A percentile compares a stretch with the other conserved stretches of the same genome.
Conservation (phyloP, 2,797 vertebrate species). For the Lepilemur ruficaudatus region DNA sequence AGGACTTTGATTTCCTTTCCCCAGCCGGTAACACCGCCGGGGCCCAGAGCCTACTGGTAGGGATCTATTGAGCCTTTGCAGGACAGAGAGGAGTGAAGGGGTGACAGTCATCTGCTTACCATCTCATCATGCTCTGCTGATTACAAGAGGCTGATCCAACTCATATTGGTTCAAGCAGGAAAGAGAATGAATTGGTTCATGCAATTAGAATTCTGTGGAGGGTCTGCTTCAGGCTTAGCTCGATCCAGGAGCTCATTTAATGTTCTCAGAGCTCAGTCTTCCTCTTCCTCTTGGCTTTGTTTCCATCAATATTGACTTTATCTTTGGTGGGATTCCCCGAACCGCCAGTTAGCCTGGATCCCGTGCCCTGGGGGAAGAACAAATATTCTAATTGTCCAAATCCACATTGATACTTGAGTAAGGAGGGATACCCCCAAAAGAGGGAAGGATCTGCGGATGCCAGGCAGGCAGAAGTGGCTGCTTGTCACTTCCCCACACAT, state of each 20-base stretch:
- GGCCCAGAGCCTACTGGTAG: neutral
- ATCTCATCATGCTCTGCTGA: neutral
- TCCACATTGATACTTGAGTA: too few relatives aligned
- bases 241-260: neutral
- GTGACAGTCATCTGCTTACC: fast-evolving
- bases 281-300: neutral
- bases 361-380: neutral
- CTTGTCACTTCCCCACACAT: neutral
- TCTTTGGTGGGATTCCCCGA: neutral
- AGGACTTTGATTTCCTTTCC: neutral
- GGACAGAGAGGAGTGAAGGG: neutral
- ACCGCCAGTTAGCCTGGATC: neutral
- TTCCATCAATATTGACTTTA: too few relatives aligned
- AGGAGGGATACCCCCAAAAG: neutral
- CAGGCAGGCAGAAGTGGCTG: neutral
- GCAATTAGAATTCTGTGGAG: neutral
- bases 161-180: fast-evolving
- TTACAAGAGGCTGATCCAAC: neutral
- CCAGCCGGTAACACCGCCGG: fast-evolving
- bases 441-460: neutral
- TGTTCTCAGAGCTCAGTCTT: neutral
- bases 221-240: neutral
- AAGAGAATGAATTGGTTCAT: too few relatives aligned
- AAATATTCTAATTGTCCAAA: neutral
- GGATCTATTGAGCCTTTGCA: neutral